A percentile compares a stretch with the other conserved stretches of the same genome.
Evolutionary conservation across 1,140 invertebrate species (phyloP).

Genomic region (Apis florea): DNA sequence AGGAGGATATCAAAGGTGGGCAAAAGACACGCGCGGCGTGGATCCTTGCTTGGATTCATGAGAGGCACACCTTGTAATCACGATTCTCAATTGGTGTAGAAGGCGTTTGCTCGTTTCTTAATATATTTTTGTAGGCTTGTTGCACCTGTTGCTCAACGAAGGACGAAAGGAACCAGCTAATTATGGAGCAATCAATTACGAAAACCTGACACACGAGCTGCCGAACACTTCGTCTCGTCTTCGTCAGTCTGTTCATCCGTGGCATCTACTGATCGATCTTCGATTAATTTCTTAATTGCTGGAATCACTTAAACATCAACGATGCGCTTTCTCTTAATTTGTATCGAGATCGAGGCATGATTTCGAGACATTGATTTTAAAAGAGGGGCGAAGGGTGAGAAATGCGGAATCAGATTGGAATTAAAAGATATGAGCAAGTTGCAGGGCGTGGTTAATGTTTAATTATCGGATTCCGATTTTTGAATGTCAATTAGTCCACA

Average conservation of each 20-base stretch:
- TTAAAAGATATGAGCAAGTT: neutral
- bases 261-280: constrained; percentile 19
- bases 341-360: neutral
- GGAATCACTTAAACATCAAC: constrained; percentile 37
- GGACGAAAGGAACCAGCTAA: constrained; percentile 50
- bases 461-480: too few relatives aligned
- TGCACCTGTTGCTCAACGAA: constrained; percentile 62
- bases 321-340: neutral
- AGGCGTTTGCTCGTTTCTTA: constrained; percentile 39
- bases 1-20: neutral
- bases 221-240: neutral
- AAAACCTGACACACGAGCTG: constrained; percentile 25
- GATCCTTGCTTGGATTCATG: constrained; percentile 13
- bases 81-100: constrained; percentile 34
- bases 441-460: too few relatives aligned
- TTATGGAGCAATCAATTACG: constrained; percentile 64
- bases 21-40: constrained; percentile 1
- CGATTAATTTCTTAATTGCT: constrained; percentile 58
- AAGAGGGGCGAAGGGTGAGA: rapidly evolving
- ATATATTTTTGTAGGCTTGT: constrained; percentile 49
- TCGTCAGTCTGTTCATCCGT: neutral
- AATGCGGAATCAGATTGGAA: neutral
- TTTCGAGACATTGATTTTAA: neutral
- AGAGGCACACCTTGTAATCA: constrained; percentile 40
- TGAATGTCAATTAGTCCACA: too few relatives aligned